A percentile compares a stretch with the other conserved stretches of the same genome.
phyloP scores from a whole-genome alignment of 2,888 invertebrate species.

The Taenaris catops region DNA sequence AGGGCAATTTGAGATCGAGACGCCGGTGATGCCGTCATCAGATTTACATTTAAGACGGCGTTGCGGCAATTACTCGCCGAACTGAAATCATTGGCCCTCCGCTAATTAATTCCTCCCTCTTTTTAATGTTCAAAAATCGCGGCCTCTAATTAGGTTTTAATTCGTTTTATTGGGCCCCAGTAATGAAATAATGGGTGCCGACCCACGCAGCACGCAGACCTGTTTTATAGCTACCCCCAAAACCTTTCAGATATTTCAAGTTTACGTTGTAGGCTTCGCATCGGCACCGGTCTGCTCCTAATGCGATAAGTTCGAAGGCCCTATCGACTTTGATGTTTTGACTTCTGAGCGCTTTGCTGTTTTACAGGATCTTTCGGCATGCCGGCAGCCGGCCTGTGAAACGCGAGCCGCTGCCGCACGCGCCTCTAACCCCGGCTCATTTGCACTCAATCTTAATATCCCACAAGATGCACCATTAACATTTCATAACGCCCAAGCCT shows the following conservation, averaged over 20 bases:
- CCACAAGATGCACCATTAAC: slow-evolving; percentile 73
- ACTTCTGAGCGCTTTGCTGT: slow-evolving; percentile 11
- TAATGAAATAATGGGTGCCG: slow-evolving; percentile 59
- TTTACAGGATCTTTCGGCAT: slow-evolving; percentile 27
- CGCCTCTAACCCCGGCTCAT: slow-evolving; percentile 55
- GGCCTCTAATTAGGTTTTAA: slow-evolving; percentile 78
- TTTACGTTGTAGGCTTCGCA: slow-evolving; percentile 23
- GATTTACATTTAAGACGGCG: slow-evolving; percentile 56
- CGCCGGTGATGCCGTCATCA: background rate
- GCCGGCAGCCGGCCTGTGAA: slow-evolving; percentile 33
- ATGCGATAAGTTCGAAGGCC: slow-evolving; percentile 22
- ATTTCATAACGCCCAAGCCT: slow-evolving; percentile 53
- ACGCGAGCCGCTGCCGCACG: slow-evolving; percentile 59
- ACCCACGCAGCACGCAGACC: slow-evolving; percentile 33
- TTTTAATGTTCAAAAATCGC: slow-evolving; percentile 79
- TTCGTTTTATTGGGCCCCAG: slow-evolving; percentile 74
- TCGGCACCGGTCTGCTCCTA: slow-evolving; percentile 21
- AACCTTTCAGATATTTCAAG: slow-evolving; percentile 38
- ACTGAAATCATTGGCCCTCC: slow-evolving; percentile 73
- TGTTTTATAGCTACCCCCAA: slow-evolving; percentile 37
- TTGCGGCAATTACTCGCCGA: slow-evolving; percentile 64
- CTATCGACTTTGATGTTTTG: slow-evolving; percentile 13
- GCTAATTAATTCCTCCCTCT: slow-evolving; percentile 76
- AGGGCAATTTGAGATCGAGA: no score
- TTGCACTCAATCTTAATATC: slow-evolving; percentile 73